phyloP scores from a whole-genome alignment of 2,797 vertebrate species.

The Schizopygopsis malacanthus region DNA sequence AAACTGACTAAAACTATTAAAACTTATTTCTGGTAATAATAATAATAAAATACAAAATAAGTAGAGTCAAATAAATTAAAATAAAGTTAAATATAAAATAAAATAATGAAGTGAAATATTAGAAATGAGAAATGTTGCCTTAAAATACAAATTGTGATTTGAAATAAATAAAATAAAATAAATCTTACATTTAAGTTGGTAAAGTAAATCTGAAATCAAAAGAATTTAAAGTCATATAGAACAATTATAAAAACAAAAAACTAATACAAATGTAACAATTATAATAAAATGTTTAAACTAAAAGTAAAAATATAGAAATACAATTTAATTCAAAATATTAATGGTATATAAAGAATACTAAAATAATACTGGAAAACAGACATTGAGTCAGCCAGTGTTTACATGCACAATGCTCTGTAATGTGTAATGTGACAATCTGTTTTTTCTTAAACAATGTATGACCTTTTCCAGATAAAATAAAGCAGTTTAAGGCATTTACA shows the following conservation, averaged over 20 bases:
- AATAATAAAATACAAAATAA: neutral
- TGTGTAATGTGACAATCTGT: neutral
- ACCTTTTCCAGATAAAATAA: neutral
- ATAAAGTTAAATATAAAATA: too few relatives aligned
- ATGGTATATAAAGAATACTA: neutral
- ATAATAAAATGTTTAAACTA: neutral
- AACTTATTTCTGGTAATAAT: too few relatives aligned
- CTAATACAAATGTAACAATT: neutral
- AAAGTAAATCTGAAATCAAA: neutral
- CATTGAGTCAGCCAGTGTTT: neutral
- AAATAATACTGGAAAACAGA: neutral
- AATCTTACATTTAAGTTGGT: neutral
- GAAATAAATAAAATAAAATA: neutral
- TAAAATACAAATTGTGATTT: neutral
- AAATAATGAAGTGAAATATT: too few relatives aligned
- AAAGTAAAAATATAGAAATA: neutral
- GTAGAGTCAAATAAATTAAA: neutral
- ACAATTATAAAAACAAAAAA: neutral
- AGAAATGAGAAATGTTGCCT: too few relatives aligned
- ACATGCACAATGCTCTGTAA: neutral
- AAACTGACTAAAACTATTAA: neutral
- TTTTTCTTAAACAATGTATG: neutral
- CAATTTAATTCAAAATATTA: neutral
- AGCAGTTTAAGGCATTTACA: neutral
- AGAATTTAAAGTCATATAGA: neutral